Evolutionary conservation across 2,888 invertebrate species (phyloP).

Genomic region (Nomada ruficornis): DNA sequence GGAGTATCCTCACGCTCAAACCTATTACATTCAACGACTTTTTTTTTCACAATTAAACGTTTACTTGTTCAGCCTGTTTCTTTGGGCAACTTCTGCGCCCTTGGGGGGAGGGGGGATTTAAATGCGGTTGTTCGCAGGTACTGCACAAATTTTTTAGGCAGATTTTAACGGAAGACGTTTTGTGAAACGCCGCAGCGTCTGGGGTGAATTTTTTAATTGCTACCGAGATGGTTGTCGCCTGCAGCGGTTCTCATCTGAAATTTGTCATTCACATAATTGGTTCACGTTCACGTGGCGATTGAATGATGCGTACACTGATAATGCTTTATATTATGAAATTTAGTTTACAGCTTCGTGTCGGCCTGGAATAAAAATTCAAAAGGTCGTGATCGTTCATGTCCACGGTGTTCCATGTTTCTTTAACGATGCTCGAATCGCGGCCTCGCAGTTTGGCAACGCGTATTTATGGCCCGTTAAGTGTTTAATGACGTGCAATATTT

Average conservation of each 20-base stretch:
- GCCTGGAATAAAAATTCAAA: too few relatives aligned
- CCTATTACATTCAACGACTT: slow-evolving; percentile 1
- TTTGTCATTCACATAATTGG: background rate
- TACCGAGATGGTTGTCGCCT: slow-evolving; percentile 29
- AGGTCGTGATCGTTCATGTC: background rate
- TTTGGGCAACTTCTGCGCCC: background rate
- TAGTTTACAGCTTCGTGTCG: background rate
- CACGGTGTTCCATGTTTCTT: background rate
- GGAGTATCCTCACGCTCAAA: background rate
- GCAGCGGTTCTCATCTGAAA: slow-evolving; percentile 54
- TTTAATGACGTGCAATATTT: slow-evolving; percentile 36
- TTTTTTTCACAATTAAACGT: background rate
- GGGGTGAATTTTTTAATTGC: slow-evolving; percentile 29
- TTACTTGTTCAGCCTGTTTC: slow-evolving; percentile 5
- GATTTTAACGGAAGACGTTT: slow-evolving; percentile 20
- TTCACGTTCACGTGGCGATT: background rate
- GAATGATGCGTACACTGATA: slow-evolving; percentile 40
- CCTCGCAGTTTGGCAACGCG: background rate
- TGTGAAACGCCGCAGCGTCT: slow-evolving; percentile 22
- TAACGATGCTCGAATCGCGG: background rate
- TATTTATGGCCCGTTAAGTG: slow-evolving; percentile 16
- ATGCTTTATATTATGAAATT: slow-evolving; percentile 1
- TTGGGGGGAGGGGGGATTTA: background rate
- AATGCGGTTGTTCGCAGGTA: background rate
- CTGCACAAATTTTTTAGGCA: background rate